Evolutionary conservation across 2,797 vertebrate genomes (phyloP), one percentile per base, ranked within the genome.

Genomic region (Paguma larvata): DNA sequence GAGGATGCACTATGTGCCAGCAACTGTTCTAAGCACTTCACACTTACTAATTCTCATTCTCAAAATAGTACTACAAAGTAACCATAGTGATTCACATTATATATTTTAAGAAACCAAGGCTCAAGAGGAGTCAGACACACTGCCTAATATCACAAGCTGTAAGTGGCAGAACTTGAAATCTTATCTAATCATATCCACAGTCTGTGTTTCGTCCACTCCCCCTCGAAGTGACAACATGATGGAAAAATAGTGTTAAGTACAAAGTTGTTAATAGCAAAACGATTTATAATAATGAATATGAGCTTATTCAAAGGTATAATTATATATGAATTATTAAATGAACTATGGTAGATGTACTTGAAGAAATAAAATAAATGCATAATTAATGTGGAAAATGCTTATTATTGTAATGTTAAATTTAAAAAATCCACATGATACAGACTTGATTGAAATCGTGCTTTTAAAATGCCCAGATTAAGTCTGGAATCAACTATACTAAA

Each of bases 21-120:
- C 19, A 15, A 93, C 48, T 65, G 18, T 56, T 94, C 70, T 44
- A 90, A 89, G 51, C 27, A 83, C 27, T 56, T 94, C 38, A 73
- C 44, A 86, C 38, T 95, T 92, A 95, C 95, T 97, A 93, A 97
- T 89, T 89, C 68, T 70, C 16, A 80, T 87, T 85, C 53, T 97
- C 46, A 94, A 77, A 93, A 97, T 93, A 95, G 51, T 67, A 41
- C 32, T 72, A 41, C 34, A 91, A 78, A 96, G 85, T 95, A 70
- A 96, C 86, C 93, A 97, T 56, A 96, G 91, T n/a, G 70, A 93
- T 67, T 51, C 5, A 93, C 82, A 93, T 67, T 95, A 93, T 93
- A 65, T 93, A 96, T 70, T 93, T 97, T 87, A 84, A 70, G 46
- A 95, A 95, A 86, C 15, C 6, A 70, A 91, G 56, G 11, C 48